Percentiles rank a stretch among this genome's conserved stretches.
These are phyloP conservation scores for Sibirionetta formosa DNA, from an alignment of 2,797 vertebrate genomes.

Conservation along the genomic window DNA sequence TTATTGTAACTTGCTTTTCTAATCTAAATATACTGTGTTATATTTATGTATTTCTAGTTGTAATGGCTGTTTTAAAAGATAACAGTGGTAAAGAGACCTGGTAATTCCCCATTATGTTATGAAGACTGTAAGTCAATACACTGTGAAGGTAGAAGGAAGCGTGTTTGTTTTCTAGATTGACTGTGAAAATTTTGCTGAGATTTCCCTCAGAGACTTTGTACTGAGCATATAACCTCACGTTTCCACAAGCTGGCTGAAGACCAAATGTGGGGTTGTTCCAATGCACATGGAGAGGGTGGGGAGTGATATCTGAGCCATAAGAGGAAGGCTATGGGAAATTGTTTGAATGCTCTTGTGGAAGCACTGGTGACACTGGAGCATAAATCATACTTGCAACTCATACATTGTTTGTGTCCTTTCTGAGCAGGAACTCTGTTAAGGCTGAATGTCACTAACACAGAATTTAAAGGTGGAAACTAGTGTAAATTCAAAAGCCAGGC, in stretches of 20 bases:
- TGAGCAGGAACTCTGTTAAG: not conserved
- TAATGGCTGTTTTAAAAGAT: not conserved
- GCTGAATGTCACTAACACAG: fast-evolving
- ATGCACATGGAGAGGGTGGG: not conserved
- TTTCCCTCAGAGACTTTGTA: not conserved
- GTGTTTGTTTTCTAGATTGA: not conserved
- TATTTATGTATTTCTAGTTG: not conserved
- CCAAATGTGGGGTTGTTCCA: fast-evolving
- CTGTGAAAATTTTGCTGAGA: not conserved
- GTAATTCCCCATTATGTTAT: not conserved
- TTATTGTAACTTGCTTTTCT: not conserved
- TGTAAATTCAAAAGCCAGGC: not conserved
- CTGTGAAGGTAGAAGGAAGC: not conserved
- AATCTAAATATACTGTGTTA: not conserved
- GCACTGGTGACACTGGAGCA: not conserved
- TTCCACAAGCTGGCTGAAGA: not conserved
- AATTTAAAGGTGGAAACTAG: not conserved
- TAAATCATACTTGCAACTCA: not conserved
- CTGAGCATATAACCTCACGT: not conserved
- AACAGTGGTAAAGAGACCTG: not conserved
- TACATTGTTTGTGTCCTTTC: not conserved
- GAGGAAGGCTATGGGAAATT: not conserved
- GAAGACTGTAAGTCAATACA: fast-evolving
- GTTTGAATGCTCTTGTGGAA: not conserved
- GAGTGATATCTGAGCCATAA: fast-evolving